phyloP scores from a whole-genome alignment of 2,797 vertebrate species.

The Aphelocoma californica region DNA sequence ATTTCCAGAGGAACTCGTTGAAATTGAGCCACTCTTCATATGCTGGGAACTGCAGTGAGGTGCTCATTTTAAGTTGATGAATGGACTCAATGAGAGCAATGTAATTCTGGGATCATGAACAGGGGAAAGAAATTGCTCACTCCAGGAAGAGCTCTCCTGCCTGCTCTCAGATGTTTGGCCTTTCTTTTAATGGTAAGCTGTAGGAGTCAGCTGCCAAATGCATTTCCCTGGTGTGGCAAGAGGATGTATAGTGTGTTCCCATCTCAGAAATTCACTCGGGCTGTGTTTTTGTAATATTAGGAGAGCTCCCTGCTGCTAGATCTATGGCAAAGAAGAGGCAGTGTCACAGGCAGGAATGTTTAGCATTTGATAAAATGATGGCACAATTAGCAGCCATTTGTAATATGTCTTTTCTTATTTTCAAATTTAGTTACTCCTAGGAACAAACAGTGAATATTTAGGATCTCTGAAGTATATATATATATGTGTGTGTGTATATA shows the following conservation, averaged over 20 bases:
- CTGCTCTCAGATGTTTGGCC: neutral
- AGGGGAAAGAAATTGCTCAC: neutral
- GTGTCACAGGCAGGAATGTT: neutral
- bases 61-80: neutral
- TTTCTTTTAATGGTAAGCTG: neutral
- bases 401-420: neutral
- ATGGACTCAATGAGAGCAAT: neutral
- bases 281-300: neutral
- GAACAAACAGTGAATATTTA: neutral
- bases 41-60: neutral
- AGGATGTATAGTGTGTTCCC: neutral
- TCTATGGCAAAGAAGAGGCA: neutral
- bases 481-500: neutral
- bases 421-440: neutral
- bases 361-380: neutral
- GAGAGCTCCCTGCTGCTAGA: neutral
- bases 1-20: neutral
- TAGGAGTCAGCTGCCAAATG: conserved; percentile 9
- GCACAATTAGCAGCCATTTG: neutral
- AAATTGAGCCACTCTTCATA: neutral
- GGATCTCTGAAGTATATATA: neutral
- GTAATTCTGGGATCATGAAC: accelerated
- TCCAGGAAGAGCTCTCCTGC: neutral
- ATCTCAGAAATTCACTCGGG: neutral
- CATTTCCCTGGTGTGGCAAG: neutral